Base-by-base conservation (phyloP, 2,888 invertebrate genomes). In the Notodonta dromedarius region DNA sequence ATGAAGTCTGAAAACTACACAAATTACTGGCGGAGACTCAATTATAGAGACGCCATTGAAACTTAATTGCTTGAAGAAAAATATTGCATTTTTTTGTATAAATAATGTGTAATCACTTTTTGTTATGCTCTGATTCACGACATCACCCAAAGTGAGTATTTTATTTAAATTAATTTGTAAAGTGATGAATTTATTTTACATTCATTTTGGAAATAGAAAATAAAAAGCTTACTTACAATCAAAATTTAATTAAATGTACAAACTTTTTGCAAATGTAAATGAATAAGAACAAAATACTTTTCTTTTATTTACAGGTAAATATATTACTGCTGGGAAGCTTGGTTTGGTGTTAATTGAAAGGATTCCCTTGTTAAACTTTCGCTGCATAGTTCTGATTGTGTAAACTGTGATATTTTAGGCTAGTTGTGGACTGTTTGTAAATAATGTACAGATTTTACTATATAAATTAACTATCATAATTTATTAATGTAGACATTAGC, bases 401-500 rank as follows among this genome's bases (percentile, higher is more conserved):
- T 73, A 71, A 77, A 71, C 77, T 77, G 77, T 77, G 77, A 77
- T 77, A 77, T 66, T 14, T 39, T 78, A 78, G 77, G 64, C 57
- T 78, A 78, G 70, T 63, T 63, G 62, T 67, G 66, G 66, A 74
- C 69, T 74, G 68, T 69, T 64, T 70, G 76, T 78, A 74, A 85
- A 89, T 88, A 24, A 88, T 88, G 86, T 88, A 87, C 80, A 88
- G 74, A 66, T 67, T 57, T 78, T 73, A 73, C 68, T 63, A 76
- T 73, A 74, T 76, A 70, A 72, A 79, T 78, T 77, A 79, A 82
- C 71, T 65, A 67, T 66, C 73, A 71, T 87, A 88, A 87, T 79
- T 88, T 90, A 89, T 87, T 87, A 70, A 79, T 79, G 70, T 81
- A 83, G 81, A 83, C 72, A 78, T 70, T 83, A 83, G 77, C 74